Conservation (phyloP, 2,113 vertebrate species). For the Halichoerus grypus region DNA sequence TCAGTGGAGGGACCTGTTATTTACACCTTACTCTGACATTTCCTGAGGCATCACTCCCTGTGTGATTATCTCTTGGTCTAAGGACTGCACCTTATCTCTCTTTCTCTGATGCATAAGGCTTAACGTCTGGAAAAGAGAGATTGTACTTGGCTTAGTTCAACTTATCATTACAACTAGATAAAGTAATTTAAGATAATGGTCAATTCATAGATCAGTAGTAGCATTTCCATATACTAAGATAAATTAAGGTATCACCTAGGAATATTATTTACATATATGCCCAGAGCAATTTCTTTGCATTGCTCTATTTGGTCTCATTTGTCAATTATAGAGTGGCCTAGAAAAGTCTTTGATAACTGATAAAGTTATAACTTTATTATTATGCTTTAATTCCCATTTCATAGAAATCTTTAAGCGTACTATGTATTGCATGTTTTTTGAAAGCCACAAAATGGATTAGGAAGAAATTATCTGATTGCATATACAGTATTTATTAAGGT, state of each 20-base stretch:
- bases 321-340: not conserved
- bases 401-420: not conserved
- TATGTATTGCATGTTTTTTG: not conserved
- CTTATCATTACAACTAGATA: conserved; percentile 32
- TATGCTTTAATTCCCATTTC: not conserved
- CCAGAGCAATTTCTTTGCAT: not conserved
- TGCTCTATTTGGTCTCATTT: not conserved
- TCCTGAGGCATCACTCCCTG: not conserved
- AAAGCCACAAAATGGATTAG: not conserved
- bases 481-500: not conserved
- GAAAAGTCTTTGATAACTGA: not conserved
- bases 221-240: not conserved
- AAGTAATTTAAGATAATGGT: conserved; percentile 23
- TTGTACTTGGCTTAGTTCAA: not conserved
- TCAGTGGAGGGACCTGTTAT: not conserved
- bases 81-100: not conserved
- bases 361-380: conserved; percentile 28
- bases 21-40: not conserved
- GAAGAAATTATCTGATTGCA: not conserved
- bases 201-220: not conserved
- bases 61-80: not conserved
- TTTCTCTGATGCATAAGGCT: not conserved
- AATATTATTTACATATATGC: not conserved
- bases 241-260: not conserved
- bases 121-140: not conserved